Percentiles rank a stretch among this genome's conserved stretches.
Conservation (phyloP, 2,113 vertebrate species). For the Prinia subflava region DNA sequence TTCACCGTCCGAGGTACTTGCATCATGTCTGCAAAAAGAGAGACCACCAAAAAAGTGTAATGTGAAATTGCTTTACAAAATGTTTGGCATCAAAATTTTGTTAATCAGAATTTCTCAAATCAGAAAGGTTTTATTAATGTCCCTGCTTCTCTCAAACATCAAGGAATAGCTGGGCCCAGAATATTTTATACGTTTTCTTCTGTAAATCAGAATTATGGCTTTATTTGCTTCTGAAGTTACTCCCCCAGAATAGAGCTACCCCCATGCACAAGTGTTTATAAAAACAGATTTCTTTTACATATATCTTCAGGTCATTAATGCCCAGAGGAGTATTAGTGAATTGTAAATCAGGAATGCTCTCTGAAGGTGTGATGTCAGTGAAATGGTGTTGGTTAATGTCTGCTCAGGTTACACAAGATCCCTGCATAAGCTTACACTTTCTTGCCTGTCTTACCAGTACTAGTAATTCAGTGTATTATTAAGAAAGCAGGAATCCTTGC, state of each 20-base stretch:
- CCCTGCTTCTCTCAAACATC: not conserved
- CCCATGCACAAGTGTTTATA: not conserved
- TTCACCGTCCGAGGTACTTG: not conserved
- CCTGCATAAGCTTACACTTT: not conserved
- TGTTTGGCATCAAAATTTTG: not conserved
- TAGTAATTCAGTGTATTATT: not conserved
- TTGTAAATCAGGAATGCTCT: not conserved
- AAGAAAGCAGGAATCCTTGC: not conserved
- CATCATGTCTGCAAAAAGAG: not conserved
- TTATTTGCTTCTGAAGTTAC: not conserved
- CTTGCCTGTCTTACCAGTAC: not conserved
- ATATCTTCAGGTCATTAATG: conserved; percentile 10
- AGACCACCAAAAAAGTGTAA: not conserved
- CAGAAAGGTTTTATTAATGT: not conserved
- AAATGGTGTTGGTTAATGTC: not conserved
- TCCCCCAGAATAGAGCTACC: not conserved
- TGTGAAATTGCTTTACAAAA: rapidly evolving
- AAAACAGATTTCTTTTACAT: not conserved
- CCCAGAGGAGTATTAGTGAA: not conserved
- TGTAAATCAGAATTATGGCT: not conserved
- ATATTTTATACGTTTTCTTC: not conserved
- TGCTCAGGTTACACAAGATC: not conserved
- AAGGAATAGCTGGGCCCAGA: not conserved
- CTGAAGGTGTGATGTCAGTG: not conserved
- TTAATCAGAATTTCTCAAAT: not conserved